Percentiles rank a stretch among this genome's conserved stretches.
Evolutionary conservation across 2,797 vertebrate species (phyloP).

Genomic region (Mormyrops boulengeri): DNA sequence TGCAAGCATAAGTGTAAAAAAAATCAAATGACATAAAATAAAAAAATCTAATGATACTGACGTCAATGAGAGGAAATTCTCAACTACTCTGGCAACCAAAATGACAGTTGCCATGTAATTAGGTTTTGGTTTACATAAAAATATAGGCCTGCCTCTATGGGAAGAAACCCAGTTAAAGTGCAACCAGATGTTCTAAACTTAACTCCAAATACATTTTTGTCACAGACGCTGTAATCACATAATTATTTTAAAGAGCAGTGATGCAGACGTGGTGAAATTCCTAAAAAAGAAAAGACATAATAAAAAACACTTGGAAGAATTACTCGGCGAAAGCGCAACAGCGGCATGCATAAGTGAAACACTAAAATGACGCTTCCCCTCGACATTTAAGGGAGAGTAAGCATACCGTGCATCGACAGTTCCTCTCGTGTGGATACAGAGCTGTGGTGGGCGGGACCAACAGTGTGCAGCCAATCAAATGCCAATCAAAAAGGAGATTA

Average conservation of each 20-base stretch:
- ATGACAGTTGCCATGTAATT: conserved; percentile 62
- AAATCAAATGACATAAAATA: conserved; percentile 45
- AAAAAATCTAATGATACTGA: conserved; percentile 54
- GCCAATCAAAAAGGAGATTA: background rate
- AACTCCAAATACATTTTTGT: conserved; percentile 53
- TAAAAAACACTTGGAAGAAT: background rate
- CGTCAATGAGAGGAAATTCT: conserved; percentile 66
- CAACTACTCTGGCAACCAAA: conserved; percentile 59
- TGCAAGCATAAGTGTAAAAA: conserved; percentile 36
- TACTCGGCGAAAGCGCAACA: background rate
- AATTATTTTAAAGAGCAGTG: conserved; percentile 58
- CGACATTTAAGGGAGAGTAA: background rate
- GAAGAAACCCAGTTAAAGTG: conserved; percentile 57
- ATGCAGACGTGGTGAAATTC: conserved; percentile 42
- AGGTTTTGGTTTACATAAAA: conserved; percentile 57
- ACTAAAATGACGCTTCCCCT: background rate
- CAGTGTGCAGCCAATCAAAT: background rate
- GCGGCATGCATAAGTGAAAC: background rate
- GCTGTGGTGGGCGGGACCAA: background rate
- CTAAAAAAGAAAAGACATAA: conserved; percentile 24
- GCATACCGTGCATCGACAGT: background rate
- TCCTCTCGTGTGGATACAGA: background rate
- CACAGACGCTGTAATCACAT: conserved; percentile 57
- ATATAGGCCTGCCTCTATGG: conserved; percentile 60
- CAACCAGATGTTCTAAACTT: conserved; percentile 66